Base-by-base conservation (phyloP, 2,113 vertebrate species). In the Nerophis ophidion region DNA sequence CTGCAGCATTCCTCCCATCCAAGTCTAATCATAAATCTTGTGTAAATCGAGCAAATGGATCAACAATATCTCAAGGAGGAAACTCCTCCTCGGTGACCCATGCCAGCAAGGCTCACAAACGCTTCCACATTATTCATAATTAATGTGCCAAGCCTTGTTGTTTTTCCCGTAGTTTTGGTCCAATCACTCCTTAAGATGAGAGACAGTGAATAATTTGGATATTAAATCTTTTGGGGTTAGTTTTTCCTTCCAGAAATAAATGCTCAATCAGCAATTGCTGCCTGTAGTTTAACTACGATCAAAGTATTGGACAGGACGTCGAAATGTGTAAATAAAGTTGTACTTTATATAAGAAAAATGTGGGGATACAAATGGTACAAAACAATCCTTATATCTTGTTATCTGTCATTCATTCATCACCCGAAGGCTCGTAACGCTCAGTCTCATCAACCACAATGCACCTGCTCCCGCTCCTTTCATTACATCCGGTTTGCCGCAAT, bases 111-210 rank as follows among this genome's bases (percentile, higher is more conserved):
- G 14, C 47, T 48, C 53, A 80, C 85, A 57, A 76, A 84, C 36
- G 54, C n/a, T 86, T 74, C 61, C 55, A 50, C 49, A 48, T 47
- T 42, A 61, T 86, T 17, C 63, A 86, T 86, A 72, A 79, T 82
- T 81, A 64, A 86, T 79, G 63, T 44, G 45, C 47, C 15, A 61
- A 35, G 74, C 68, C 69, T 5, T 50, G 77, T 79, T 44, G 40
- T 49, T 40, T 13, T 8, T 54, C 60, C 68, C 60, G 48, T 57
- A 19, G 65, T 69, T 49, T 70, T 71, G 51, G 48, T 60, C 56
- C 15, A 53, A 17, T 45, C 49, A 33, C 36, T 42, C 61, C 57
- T 26, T 1, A 10, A 48, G 53, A 49, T 63, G 56, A 68, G 33
- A 14, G 48, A 60, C 49, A 64, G 55, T 76, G 26, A 81, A 86